Evolutionary conservation across 2,888 invertebrate species (phyloP).

Genomic region (Folsomia candida): DNA sequence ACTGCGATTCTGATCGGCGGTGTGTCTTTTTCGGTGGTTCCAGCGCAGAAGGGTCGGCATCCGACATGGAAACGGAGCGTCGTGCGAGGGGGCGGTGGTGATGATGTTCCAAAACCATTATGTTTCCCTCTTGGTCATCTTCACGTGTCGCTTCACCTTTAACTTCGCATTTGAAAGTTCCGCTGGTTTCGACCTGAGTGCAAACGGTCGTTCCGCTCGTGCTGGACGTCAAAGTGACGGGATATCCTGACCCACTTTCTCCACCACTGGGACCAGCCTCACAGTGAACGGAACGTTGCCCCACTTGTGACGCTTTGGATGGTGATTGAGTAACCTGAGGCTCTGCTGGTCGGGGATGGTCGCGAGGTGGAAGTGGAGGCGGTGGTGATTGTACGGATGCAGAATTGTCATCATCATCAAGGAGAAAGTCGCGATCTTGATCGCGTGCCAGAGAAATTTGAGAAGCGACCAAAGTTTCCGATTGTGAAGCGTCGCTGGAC

Average conservation of each 20-base stretch:
- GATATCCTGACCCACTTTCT: conserved; percentile 38
- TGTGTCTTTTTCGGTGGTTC: conserved; percentile 46
- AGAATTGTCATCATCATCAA: conserved; percentile 63
- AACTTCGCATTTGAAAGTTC: conserved; percentile 47
- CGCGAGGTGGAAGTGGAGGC: conserved; percentile 1
- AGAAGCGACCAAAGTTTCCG: conserved; percentile 89
- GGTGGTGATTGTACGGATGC: background rate
- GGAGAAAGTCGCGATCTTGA: conserved; percentile 54
- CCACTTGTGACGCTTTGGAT: background rate
- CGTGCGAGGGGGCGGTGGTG: conserved; percentile 51
- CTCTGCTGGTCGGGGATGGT: background rate
- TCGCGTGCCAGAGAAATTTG: conserved; percentile 76
- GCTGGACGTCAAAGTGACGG: conserved; percentile 49
- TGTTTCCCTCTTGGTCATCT: conserved; percentile 58
- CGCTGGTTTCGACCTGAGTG: conserved; percentile 49
- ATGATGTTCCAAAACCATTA: conserved; percentile 49
- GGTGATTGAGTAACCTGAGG: conserved; percentile 7
- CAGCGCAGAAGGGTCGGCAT: conserved; percentile 35
- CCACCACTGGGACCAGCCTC: conserved; percentile 38
- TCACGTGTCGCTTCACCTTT: conserved; percentile 50
- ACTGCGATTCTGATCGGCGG: conserved; percentile 47
- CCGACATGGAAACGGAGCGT: background rate
- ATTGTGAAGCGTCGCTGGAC: conserved; percentile 57
- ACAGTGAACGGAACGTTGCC: conserved; percentile 42
- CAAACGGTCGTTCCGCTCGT: conserved; percentile 48